Evolutionary conservation across 1,140 invertebrate genomes (phyloP), one percentile per base, ranked within the genome.

Genomic region (Neodiprion fabricii): DNA sequence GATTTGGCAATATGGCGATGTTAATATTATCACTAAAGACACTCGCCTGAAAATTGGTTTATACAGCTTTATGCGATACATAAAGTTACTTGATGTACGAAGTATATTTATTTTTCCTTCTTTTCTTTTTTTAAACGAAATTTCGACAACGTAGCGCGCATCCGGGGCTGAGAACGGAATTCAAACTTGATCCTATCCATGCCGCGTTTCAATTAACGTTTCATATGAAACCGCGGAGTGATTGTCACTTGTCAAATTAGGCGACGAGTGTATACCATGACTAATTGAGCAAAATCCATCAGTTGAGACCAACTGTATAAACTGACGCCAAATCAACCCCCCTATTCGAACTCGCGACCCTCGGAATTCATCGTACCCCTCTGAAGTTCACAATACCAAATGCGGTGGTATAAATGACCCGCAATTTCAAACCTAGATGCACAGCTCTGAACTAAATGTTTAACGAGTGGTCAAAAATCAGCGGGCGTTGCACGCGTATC

Each of bases 201-300:
- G 11, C 53, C 53, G n/a, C 53, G 53, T 61, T 5, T 17, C 53
- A 61, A 61, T 61, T 61, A 61, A 17, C 11, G 11, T n/a, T 61
- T 61, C n/a, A n/a, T 61, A 0, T 40, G 28, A 1, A 40, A 40
- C 28, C 28, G 5, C 28, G 28, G 0, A 5, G 28, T 61, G 53
- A 61, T 61, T 61, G 53, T 61, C n/a, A 61, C 53, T 12, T 61
- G 53, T 61, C 53, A 61, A 61, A 61, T 61, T 12, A 61, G 53
- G 53, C 53, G 3, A 17, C 0, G n/a, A 61, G n/a, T 17, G 53
- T 14, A 61, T 61, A 9, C 28, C 28, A 9, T 61, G 53, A 61
- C n/a, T 61, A 17, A 61, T 61, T 61, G 53, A 12, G 9, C 5
- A 12, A 61, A 40, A 40, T 40, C 28, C 28, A 4, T 40, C 28